phyloP scores from a whole-genome alignment of 2,888 invertebrate species.

The Stenodema calcarata region DNA sequence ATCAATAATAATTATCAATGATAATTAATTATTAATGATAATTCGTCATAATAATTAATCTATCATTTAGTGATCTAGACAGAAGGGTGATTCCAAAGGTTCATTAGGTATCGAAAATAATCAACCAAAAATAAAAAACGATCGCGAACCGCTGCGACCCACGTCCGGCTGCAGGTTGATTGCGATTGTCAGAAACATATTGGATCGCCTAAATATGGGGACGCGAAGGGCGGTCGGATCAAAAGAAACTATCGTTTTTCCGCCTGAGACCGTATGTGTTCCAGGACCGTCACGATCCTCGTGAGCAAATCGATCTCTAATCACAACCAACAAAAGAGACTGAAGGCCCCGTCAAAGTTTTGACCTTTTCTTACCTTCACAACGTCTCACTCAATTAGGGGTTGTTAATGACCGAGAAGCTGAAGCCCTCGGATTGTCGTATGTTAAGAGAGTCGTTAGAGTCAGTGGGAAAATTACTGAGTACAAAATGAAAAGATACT shows the following conservation, averaged over 20 bases:
- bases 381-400: conserved; percentile 2
- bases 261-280: neutral
- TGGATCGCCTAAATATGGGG: neutral
- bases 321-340: neutral
- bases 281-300: neutral
- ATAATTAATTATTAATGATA: no score
- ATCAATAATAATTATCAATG: no score
- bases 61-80: no score
- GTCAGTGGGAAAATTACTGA: neutral
- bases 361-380: neutral
- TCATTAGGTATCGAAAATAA: no score
- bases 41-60: no score
- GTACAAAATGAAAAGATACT: neutral
- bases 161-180: neutral
- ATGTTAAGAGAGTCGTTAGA: neutral
- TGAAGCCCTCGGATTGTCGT: neutral
- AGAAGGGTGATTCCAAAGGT: no score
- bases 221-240: neutral
- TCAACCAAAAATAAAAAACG: no score
- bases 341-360: neutral
- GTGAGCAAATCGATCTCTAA: neutral
- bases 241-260: neutral
- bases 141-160: neutral
- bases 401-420: neutral
- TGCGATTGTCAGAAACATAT: neutral